Percentiles rank a stretch among this genome's conserved stretches.
These are phyloP conservation scores for Polypterus bichir DNA, from an alignment of 2,113 vertebrate genomes.

Conservation along the genomic window DNA sequence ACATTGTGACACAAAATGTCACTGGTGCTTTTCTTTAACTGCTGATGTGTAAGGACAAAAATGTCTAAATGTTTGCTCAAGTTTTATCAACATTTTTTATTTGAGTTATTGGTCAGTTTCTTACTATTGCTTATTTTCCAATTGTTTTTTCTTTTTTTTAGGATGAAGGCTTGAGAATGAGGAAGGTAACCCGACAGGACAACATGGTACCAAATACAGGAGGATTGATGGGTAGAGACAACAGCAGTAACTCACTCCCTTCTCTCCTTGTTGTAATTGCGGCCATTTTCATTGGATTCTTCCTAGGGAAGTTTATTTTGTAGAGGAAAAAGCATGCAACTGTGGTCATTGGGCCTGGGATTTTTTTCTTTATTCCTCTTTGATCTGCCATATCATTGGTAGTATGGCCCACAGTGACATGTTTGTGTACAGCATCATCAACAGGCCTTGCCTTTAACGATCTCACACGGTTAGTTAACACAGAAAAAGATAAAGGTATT, in stretches of 20 bases:
- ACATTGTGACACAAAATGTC: no score
- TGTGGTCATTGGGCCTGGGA: conserved; percentile 64
- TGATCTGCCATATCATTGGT: conserved; percentile 90
- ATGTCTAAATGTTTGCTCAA: no score
- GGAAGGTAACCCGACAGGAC: conserved; percentile 75
- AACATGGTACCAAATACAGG: conserved; percentile 66
- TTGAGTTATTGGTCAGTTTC: no score
- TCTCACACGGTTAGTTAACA: conserved; percentile 70
- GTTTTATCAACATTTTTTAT: no score
- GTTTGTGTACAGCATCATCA: conserved; percentile 77
- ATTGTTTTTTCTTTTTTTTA: conserved; percentile 30
- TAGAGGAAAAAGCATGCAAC: conserved; percentile 73
- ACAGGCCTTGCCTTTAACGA: conserved; percentile 74
- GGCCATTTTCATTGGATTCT: conserved; percentile 98
- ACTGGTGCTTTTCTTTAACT: no score
- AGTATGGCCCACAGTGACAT: conserved; percentile 61
- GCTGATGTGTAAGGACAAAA: no score
- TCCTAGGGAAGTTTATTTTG: conserved; percentile 98
- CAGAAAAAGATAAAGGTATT: conserved; percentile 51
- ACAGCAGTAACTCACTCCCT: conserved; percentile 74
- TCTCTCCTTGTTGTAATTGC: conserved; percentile 96
- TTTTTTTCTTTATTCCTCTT: conserved; percentile 58
- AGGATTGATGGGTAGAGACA: conserved; percentile 67
- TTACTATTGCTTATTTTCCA: no score
- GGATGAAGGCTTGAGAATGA: conserved; percentile 82